Base-by-base conservation (phyloP, 30 jellyfish, hydroid and myxozoan genomes). In the Aurelia sp. region DNA sequence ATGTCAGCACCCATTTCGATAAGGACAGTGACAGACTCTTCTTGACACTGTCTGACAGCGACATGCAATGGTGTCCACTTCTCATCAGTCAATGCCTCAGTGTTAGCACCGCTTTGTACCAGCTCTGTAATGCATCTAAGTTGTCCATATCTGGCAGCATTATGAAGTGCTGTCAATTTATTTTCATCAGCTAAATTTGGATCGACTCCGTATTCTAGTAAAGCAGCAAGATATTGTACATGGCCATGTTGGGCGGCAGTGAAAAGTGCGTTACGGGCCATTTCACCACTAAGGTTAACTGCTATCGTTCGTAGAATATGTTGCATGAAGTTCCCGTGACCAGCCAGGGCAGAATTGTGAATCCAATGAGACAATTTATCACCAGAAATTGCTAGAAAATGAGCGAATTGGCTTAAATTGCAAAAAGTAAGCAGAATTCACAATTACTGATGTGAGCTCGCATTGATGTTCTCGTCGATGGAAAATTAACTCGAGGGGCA, bases 11-110 rank as follows among this genome's bases (percentile, higher is more conserved):
- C 98, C 76, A 89, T 66, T 18, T 85, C 90, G 44, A 91, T 62
- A 2, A 91, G 84, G 15, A 50, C 55, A 18, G 72, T 18, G 8
- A 85, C 91, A 10, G 93, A 94, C 40, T 85, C 98, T 41, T 63
- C 91, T 55, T 88, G 93, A 52, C 98, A 79, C 51, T 91, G 98
- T 47, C 91, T 84, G 50, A 91, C 90, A 7, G 98, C 96, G 27
- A 88, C 51, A 65, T 91, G 98, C 89, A 91, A 80, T 18, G 98
- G 96, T 15, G 98, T 77, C 90, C 91, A 82, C 12, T 81, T 63
- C 10, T 84, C 91, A 30, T 61, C 80, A 9, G 93, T 78, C 41
- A 72, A 33, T 4, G 80, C 86, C 35, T 91, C 91, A 19, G 81
- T 72, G 24, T 72, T 77, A 2, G 98, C 98, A 8, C 98, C 98